A percentile compares a stretch with the other conserved stretches of the same genome.
Evolutionary conservation across 92 coral and sea anemone genomes (phyloP).

Genomic region (Scolanthus callimorphus): DNA sequence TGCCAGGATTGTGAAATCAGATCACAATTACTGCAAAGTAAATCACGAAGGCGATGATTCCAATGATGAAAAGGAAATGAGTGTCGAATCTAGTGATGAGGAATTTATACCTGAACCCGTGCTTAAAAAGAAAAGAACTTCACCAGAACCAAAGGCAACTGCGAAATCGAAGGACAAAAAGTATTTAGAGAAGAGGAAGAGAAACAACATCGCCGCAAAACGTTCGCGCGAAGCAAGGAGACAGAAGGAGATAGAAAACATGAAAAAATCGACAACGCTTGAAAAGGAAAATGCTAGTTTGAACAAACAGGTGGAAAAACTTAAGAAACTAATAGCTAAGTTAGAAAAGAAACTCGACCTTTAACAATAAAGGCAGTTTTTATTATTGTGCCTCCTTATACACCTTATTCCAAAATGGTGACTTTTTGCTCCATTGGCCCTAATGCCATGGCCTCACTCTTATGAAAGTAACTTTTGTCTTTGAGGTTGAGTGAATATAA

Average conservation of each 20-base stretch:
- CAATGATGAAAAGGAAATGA: neutral
- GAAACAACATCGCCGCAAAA: conserved; percentile 28
- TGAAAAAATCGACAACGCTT: conserved; percentile 5
- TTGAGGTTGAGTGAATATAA: too few species aligned
- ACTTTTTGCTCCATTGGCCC: too few species aligned
- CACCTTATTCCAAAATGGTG: too few species aligned
- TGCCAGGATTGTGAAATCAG: neutral
- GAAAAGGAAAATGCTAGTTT: conserved; percentile 21
- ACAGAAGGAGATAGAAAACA: conserved; percentile 12
- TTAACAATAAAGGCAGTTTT: too few species aligned
- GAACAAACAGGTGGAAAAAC: conserved; percentile 10
- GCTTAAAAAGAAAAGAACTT: too few species aligned
- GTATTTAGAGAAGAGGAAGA: conserved; percentile 23
- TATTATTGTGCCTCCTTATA: too few species aligned
- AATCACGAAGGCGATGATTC: neutral
- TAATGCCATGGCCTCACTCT: too few species aligned
- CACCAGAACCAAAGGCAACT: neutral
- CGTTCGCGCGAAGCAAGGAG: conserved; percentile 25
- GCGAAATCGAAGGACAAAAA: neutral
- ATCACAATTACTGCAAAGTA: neutral
- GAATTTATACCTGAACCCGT: neutral
- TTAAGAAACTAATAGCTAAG: conserved; percentile 9
- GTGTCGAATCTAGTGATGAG: too few species aligned
- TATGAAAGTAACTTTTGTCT: too few species aligned
- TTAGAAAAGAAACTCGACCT: conserved; percentile 13